Base-by-base conservation (phyloP, 2,797 vertebrate species). In the Geotrypetes seraphini region DNA sequence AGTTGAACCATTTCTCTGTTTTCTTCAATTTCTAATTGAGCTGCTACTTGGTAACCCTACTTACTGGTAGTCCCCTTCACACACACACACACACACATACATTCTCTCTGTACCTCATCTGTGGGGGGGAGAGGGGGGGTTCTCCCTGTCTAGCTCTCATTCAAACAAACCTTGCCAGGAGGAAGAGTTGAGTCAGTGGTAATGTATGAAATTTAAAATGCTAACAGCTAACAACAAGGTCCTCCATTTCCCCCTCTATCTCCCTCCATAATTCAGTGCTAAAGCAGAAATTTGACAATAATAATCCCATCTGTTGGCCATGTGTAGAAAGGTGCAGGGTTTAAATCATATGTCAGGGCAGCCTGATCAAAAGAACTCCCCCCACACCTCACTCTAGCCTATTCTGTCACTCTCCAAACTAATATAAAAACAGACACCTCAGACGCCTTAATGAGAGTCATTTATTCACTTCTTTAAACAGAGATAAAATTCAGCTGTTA, bases 1-100 rank as follows among this genome's bases (percentile, higher is more conserved):
- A 55, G 55, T 69, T 64, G 58, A 72, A 71, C 58, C 30, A 31
- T 61, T 57, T 56, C 43, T 34, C 17, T 53, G 61, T 64, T 63
- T 71, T 64, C 40, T 57, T 71, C 37, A 51, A 47, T 21, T 37
- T 49, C 55, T 49, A 68, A 57, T 71, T 54, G 28, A 28, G 50
- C 51, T 61, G 62, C 53, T 53, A 56, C 63, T 66, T 54, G 63
- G 65, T 49, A 47, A 56, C 39, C 47, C 57, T 60, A 43, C 49
- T 51, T 51, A 52, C 50, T 60, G 49, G 54, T 47, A 45, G 50
- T 53, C 54, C 53, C 55, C 46, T 35, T 25, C 57, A 45, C 39
- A 31, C 40, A 43, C n/a, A n/a, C n/a, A n/a, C n/a, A n/a, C n/a
- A n/a, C n/a, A n/a, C n/a, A n/a, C n/a, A n/a, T 33, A 20, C 34